Conservation (phyloP, 2,113 vertebrate genomes). For the Strigops habroptila region DNA sequence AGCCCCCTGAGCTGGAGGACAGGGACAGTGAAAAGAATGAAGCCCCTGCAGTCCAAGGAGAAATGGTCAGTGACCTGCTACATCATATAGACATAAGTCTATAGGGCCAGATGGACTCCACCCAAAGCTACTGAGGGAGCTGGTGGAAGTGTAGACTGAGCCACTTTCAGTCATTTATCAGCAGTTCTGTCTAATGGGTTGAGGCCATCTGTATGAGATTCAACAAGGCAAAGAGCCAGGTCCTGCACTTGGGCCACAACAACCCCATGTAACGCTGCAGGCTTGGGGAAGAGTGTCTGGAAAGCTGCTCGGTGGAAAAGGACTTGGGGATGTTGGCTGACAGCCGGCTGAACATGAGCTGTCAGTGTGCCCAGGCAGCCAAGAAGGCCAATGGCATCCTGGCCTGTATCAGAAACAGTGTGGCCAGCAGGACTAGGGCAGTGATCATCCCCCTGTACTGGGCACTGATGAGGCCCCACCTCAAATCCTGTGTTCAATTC, state of each 20-base stretch:
- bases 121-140: not conserved
- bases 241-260: not conserved
- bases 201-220: not conserved
- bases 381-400: not conserved
- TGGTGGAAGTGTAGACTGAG: not conserved
- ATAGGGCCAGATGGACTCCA: not conserved
- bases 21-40: not conserved
- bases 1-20: not conserved
- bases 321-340: not conserved
- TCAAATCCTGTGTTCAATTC: not conserved
- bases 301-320: not conserved
- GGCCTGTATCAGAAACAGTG: not conserved
- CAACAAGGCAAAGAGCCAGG: not conserved
- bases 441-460: not conserved
- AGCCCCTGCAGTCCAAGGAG: not conserved
- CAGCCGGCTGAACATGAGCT: not conserved
- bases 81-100: not conserved
- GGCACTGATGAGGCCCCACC: not conserved
- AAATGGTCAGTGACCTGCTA: not conserved
- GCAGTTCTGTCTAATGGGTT: too few relatives aligned
- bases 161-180: not conserved
- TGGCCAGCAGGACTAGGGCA: not conserved
- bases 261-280: not conserved
- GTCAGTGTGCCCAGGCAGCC: not conserved
- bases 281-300: not conserved